Evolutionary conservation across 2,797 vertebrate species (phyloP).

Genomic region (Gobio occitaniae): DNA sequence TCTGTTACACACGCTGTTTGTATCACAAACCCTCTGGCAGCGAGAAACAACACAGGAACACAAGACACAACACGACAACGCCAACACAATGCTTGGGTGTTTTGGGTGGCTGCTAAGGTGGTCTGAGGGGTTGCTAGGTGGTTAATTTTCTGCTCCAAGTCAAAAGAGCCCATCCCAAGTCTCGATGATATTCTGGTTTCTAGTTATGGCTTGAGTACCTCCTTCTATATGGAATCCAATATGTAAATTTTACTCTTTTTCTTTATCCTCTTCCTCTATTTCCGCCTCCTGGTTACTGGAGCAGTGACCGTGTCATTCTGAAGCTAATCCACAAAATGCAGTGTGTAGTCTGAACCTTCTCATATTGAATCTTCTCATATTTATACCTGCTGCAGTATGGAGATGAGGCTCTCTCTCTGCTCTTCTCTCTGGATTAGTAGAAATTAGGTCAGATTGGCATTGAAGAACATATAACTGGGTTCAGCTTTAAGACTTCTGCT

Average conservation of each 20-base stretch:
- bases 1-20: conserved; percentile 8
- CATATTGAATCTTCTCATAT: conserved; percentile 34
- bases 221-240: background rate
- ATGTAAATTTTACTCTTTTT: background rate
- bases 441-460: conserved; percentile 60
- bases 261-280: background rate
- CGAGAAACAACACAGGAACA: background rate
- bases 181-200: background rate
- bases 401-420: conserved; percentile 44
- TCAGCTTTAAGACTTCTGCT: conserved; percentile 43
- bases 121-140: background rate
- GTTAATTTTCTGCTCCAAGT: background rate
- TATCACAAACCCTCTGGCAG: conserved; percentile 15
- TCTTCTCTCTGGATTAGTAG: conserved; percentile 60
- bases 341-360: conserved; percentile 37
- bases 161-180: background rate
- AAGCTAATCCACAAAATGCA: conserved; percentile 26
- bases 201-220: background rate
- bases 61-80: background rate
- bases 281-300: conserved; percentile 20
- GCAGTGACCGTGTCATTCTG: conserved; percentile 30
- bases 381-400: conserved; percentile 26
- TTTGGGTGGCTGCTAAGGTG: background rate
- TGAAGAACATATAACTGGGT: conserved; percentile 51
- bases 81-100: background rate